Evolutionary conservation across 2,797 vertebrate species (phyloP).

Genomic region (Melanotaenia maccullochi): DNA sequence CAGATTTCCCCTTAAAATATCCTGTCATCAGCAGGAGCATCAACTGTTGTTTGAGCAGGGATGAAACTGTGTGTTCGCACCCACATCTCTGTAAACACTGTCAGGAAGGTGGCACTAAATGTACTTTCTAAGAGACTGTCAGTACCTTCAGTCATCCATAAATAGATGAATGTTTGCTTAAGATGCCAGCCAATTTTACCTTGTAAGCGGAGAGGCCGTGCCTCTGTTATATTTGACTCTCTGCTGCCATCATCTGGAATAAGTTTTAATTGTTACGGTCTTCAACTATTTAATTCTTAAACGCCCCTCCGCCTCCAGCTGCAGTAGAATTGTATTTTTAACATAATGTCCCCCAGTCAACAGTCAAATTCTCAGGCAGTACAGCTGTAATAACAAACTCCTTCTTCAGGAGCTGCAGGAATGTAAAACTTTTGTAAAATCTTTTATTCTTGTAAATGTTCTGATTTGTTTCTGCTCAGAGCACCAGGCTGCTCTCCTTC

Average conservation of each 20-base stretch:
- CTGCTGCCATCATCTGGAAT: conserved; percentile 39
- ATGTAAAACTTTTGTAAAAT: conserved; percentile 11
- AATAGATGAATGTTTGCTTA: conserved; percentile 13
- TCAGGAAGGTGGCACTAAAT: conserved; percentile 4
- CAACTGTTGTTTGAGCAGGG: conserved; percentile 22
- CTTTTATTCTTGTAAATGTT: background rate
- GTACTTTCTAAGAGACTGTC: background rate
- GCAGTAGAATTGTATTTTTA: background rate
- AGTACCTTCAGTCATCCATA: conserved; percentile 1
- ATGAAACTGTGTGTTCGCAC: conserved; percentile 24
- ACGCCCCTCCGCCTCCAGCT: background rate
- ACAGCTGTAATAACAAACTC: conserved; percentile 22
- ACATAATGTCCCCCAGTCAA: background rate
- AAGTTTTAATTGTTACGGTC: background rate
- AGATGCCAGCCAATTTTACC: background rate
- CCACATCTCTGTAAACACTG: conserved; percentile 8
- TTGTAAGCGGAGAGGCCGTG: background rate
- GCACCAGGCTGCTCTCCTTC: conserved; percentile 93
- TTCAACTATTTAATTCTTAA: background rate
- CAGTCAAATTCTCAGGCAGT: background rate
- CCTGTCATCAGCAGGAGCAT: background rate
- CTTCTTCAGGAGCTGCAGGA: conserved; percentile 5
- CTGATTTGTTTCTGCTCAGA: conserved; percentile 80
- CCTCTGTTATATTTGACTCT: background rate
- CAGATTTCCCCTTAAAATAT: background rate